Conservation (phyloP, 2,888 invertebrate species). For the Papilio demoleus region DNA sequence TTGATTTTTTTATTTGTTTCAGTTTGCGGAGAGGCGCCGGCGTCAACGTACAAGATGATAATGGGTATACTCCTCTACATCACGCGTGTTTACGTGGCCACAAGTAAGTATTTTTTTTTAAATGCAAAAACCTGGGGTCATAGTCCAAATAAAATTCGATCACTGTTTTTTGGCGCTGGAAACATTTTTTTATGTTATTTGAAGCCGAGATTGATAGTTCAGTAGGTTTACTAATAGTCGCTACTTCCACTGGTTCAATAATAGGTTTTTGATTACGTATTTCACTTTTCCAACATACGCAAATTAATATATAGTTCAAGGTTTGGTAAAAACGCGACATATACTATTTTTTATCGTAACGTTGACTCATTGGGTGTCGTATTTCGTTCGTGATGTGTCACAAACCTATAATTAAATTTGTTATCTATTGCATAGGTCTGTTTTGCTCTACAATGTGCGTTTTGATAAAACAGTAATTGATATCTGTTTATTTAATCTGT, state of each 20-base stretch:
- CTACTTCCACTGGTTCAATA: background rate
- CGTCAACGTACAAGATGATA: slow-evolving; percentile 96
- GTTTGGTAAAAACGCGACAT: background rate
- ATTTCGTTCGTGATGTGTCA: slow-evolving; percentile 21
- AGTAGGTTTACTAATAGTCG: background rate
- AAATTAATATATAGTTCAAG: slow-evolving; percentile 31
- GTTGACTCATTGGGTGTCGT: slow-evolving; percentile 24
- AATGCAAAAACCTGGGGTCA: background rate
- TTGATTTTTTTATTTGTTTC: slow-evolving; percentile 58
- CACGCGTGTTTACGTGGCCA: slow-evolving; percentile 97
- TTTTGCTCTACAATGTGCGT: slow-evolving; percentile 11
- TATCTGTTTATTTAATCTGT: background rate
- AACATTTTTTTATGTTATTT: background rate
- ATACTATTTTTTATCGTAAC: background rate
- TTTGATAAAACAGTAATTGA: slow-evolving; percentile 17
- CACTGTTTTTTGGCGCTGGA: background rate
- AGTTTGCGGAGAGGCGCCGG: slow-evolving; percentile 95
- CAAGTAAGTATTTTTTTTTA: slow-evolving; percentile 84
- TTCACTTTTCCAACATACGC: background rate
- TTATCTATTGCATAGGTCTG: slow-evolving; percentile 28
- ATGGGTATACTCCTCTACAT: slow-evolving; percentile 96
- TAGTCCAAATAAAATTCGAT: background rate
- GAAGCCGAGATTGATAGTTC: background rate
- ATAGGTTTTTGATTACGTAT: background rate
- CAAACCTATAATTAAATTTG: slow-evolving; percentile 19